Percentiles rank a stretch among this genome's conserved stretches.
phyloP scores from a whole-genome alignment of 2,113 vertebrate genomes.

The Hyla sarda region DNA sequence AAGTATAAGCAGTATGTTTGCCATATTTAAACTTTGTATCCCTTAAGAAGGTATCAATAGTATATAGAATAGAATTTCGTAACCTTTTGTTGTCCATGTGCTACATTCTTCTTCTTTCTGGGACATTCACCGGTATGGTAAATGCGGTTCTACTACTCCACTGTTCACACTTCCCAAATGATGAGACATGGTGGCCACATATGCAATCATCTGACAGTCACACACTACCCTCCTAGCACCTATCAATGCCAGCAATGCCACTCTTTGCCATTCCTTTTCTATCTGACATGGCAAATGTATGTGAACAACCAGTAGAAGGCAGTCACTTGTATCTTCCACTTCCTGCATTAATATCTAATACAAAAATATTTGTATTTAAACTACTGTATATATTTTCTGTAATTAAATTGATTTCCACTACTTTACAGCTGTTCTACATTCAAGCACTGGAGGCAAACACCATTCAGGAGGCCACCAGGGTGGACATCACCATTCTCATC shows the following conservation, averaged over 20 bases:
- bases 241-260: no score
- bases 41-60: neutral
- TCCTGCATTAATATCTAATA: no score
- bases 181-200: neutral
- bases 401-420: neutral
- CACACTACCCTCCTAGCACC: neutral
- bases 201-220: neutral
- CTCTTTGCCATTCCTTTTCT: neutral
- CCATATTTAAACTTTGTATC: neutral
- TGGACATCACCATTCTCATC: constrained; percentile 1
- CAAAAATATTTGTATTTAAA: no score
- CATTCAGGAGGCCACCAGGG: constrained; percentile 12
- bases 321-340: no score
- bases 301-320: no score
- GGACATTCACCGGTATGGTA: no score
- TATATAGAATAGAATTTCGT: no score
- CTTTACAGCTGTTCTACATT: constrained; percentile 20
- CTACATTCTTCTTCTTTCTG: neutral
- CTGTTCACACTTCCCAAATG: neutral
- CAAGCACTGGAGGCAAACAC: constrained; percentile 27
- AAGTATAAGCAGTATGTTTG: neutral
- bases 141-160: neutral
- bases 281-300: no score
- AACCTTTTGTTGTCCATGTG: neutral
- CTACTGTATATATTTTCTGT: neutral